Conservation (phyloP, 2,797 vertebrate genomes). For the Spheniscus humboldti region DNA sequence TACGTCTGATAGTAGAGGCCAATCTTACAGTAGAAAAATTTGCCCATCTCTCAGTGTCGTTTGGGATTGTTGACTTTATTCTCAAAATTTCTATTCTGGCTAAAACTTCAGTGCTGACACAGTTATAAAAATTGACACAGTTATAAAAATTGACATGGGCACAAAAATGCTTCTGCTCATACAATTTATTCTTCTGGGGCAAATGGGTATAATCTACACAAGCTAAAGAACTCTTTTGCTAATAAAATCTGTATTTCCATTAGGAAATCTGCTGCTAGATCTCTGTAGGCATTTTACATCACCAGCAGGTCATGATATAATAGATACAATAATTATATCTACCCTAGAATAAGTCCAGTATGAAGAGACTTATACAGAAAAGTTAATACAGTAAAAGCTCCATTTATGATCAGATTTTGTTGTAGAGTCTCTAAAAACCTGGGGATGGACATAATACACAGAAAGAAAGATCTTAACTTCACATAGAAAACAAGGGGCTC, state of each 20-base stretch:
- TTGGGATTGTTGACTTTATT: neutral
- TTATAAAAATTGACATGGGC: neutral
- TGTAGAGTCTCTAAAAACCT: neutral
- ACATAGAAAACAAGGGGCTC: neutral
- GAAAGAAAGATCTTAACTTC: neutral
- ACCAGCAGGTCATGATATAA: neutral
- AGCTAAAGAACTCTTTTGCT: neutral
- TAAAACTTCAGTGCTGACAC: neutral
- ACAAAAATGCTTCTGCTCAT: neutral
- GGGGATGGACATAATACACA: neutral
- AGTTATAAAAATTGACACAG: neutral
- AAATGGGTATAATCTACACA: neutral
- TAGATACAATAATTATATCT: neutral
- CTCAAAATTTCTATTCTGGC: neutral
- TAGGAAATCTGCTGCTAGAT: neutral
- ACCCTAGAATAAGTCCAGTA: neutral
- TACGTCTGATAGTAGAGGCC: neutral
- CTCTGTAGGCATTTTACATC: neutral
- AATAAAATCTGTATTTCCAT: neutral
- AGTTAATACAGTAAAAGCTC: neutral
- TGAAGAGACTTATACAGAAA: neutral
- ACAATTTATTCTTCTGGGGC: neutral
- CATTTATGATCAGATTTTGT: neutral
- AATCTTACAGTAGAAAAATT: neutral
- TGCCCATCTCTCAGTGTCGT: neutral